Base-by-base conservation (phyloP, 1,140 invertebrate genomes). In the Aphaenogaster floridana region DNA sequence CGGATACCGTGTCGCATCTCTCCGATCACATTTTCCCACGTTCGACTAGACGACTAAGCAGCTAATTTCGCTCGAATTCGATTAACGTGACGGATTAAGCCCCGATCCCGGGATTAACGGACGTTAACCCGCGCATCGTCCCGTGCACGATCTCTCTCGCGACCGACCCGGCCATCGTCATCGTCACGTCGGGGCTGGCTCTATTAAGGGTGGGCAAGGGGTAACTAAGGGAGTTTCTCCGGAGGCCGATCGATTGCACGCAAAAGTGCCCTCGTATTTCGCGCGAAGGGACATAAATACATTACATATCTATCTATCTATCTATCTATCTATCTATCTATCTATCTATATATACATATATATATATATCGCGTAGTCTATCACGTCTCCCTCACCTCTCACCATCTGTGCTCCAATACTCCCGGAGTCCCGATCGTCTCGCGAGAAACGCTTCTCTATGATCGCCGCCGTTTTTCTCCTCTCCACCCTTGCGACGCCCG, bases 401-500 rank as follows among this genome's bases (percentile, higher is more conserved):
- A 92, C 91, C 91, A 90, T 91, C 66, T 92, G 91, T 80, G 50
- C 66, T 84, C 45, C 36, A 45, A 81, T 71, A n/a, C 50, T 71
- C 52, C 50, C 50, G 50, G 79, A 15, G 9, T 50, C 28, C 76
- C 59, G 76, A 45, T 81, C 50, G 64, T 71, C 79, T 39, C 48
- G 63, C 63, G 61, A 74, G 74, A 52, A 85, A 48, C 50, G n/a
- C 68, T 84, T 39, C 11, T 86, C 48, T 64, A 86, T 48, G 63
- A 87, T 48, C 48, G 78, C 64, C 64, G 48, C 78, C 48, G 78
- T 80, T 59, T 80, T 42, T 69, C 48, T 13, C 4, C 7, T 13
- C 36, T 36, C 17, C n/a, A 42, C 34, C 11, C 15, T 8, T 21
- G 7, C 36, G 48, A 4, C 3, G 39, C 2, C 2, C 28, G n/a